A percentile compares a stretch with the other conserved stretches of the same genome.
Evolutionary conservation across 2,113 vertebrate genomes (phyloP).

Genomic region (Urocynchramus pylzowi): DNA sequence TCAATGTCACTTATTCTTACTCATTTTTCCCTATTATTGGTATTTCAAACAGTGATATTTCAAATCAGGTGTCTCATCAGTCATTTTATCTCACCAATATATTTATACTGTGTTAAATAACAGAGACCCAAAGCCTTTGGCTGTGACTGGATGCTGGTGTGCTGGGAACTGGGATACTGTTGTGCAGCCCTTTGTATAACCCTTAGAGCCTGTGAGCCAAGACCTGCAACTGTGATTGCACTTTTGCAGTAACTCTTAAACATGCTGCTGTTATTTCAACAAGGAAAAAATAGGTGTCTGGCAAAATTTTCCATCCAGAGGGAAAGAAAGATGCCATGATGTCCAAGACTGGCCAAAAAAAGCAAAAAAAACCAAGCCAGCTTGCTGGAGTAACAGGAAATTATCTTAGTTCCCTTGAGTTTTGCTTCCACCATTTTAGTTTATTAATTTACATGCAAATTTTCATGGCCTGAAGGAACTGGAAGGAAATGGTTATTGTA

Average conservation of each 20-base stretch:
- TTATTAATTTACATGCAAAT: slow-evolving; percentile 10
- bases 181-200: not conserved
- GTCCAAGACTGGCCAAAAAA: not conserved
- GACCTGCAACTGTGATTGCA: not conserved
- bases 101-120: not conserved
- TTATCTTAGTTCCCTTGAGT: not conserved
- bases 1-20: not conserved
- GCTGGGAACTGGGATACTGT: not conserved
- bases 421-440: not conserved
- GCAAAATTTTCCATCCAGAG: not conserved
- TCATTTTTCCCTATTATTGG: not conserved
- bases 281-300: not conserved
- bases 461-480: not conserved
- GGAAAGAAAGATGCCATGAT: not conserved
- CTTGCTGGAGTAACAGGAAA: not conserved
- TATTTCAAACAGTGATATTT: not conserved
- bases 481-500: not conserved
- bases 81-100: not conserved
- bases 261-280: not conserved
- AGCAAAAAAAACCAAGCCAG: not conserved
- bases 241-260: not conserved
- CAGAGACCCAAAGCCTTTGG: not conserved
- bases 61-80: not conserved
- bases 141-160: not conserved
- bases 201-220: not conserved